phyloP scores from a whole-genome alignment of 92 coral and sea anemone genomes.

The Bergia sp. region DNA sequence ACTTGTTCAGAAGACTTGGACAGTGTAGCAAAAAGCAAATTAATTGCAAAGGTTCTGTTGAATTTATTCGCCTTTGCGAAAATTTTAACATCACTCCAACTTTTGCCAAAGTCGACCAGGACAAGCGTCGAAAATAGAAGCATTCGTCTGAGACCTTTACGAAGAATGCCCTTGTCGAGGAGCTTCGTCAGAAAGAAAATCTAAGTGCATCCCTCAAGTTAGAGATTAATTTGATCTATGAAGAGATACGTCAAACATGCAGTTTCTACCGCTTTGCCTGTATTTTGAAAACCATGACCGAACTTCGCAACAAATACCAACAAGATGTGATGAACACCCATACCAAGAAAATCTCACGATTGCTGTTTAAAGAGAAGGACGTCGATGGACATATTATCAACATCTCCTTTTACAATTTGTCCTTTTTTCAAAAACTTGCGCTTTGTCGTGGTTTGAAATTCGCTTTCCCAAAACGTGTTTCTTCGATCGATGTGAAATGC shows the following conservation, averaged over 20 bases:
- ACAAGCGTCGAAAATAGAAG: constrained; percentile 50
- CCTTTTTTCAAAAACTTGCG: constrained; percentile 20
- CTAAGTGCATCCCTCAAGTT: constrained; percentile 7
- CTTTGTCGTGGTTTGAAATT: constrained; percentile 3
- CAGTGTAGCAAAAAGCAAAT: constrained; percentile 33
- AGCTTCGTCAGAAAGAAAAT: constrained; percentile 25
- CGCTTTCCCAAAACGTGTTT: neutral
- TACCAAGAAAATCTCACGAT: constrained; percentile 36
- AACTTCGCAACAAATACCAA: constrained; percentile 37
- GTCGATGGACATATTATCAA: constrained; percentile 34
- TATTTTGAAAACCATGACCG: constrained; percentile 32
- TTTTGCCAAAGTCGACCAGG: constrained; percentile 43
- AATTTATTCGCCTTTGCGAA: constrained; percentile 30
- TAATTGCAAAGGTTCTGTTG: constrained; percentile 5
- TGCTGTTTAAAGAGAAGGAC: neutral
- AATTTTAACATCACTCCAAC: constrained; percentile 25
- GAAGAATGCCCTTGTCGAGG: constrained; percentile 43
- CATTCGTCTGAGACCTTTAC: constrained; percentile 31
- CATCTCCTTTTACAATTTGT: constrained; percentile 37
- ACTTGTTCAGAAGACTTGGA: constrained; percentile 28
- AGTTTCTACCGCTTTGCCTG: constrained; percentile 32
- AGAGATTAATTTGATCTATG: constrained; percentile 40
- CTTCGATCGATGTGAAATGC: constrained; percentile 24
- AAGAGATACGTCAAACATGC: constrained; percentile 23
- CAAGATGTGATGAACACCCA: constrained; percentile 33